phyloP scores from a whole-genome alignment of 2,113 vertebrate genomes.

The human region GRCh38 chr11:31559001-31559500 shows the following conservation, averaged over 20 bases:
- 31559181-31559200: background rate
- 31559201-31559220: background rate
- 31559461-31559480: background rate
- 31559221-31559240: background rate
- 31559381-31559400: background rate
- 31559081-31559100: background rate
- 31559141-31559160: background rate
- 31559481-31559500: background rate
- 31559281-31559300: background rate
- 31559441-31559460: background rate
- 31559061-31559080: background rate
- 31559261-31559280: constrained; percentile 24
- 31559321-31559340: constrained; percentile 5
- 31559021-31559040: background rate
- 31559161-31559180: background rate
- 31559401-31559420: background rate
- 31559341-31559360: background rate
- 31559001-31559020: constrained; percentile 1
- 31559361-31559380: background rate
- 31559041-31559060: background rate
- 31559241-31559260: background rate
- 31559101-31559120: background rate
- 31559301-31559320: background rate
- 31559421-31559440: constrained; percentile 24
- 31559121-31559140: background rate